Evolutionary conservation across 92 coral and sea anemone genomes (phyloP).

Genomic region (Pocillopora meandrina): DNA sequence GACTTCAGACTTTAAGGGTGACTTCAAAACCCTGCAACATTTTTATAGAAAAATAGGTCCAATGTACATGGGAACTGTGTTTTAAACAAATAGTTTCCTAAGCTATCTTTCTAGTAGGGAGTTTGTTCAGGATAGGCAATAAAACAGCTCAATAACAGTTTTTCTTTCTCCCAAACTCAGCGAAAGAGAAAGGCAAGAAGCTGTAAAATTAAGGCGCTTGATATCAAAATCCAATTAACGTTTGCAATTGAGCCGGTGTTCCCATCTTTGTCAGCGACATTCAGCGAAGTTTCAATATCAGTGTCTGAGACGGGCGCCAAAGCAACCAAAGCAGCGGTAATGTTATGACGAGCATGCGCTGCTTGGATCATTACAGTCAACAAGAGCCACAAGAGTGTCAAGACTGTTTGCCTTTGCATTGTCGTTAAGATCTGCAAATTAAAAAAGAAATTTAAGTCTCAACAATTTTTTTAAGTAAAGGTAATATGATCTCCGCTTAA

Average conservation of each 20-base stretch:
- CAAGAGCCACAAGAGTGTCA: slow-evolving; percentile 12
- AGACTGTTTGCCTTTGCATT: slow-evolving; percentile 12
- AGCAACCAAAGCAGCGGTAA: slow-evolving; percentile 97
- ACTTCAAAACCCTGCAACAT: too few relatives aligned
- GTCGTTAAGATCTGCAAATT: neutral
- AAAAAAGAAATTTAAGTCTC: too few relatives aligned
- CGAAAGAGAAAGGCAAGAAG: slow-evolving; percentile 13
- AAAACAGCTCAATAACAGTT: neutral
- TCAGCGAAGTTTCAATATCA: slow-evolving; percentile 69
- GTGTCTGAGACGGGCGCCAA: slow-evolving; percentile 90
- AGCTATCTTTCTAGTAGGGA: too few relatives aligned
- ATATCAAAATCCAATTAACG: slow-evolving; percentile 50
- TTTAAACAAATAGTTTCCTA: too few relatives aligned
- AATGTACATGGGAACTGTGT: too few relatives aligned
- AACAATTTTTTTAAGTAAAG: too few relatives aligned
- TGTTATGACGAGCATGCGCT: slow-evolving; percentile 79
- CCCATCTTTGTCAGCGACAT: slow-evolving; percentile 43
- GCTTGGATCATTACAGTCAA: neutral
- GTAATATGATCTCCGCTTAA: too few relatives aligned
- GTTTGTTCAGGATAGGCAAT: too few relatives aligned
- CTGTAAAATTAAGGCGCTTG: slow-evolving; percentile 27
- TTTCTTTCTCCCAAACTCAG: neutral
- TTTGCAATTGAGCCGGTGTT: slow-evolving; percentile 42
- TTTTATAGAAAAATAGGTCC: too few relatives aligned
- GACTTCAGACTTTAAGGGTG: too few relatives aligned